Conservation (phyloP, 2,797 vertebrate species). For the Rousettus madagascariensis region DNA sequence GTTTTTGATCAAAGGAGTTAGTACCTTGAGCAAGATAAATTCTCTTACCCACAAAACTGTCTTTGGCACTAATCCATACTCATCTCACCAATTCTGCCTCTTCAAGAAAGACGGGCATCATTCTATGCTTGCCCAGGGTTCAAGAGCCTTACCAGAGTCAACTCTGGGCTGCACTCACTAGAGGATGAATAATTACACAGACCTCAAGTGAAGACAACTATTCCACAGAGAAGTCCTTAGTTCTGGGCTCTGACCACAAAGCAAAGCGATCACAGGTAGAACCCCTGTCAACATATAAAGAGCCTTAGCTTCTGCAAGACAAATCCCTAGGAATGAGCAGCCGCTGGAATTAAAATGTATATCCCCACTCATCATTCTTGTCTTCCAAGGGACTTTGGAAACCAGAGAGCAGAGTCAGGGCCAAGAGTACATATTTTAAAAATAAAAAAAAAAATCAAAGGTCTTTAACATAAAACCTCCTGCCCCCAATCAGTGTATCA, state of each 20-base stretch:
- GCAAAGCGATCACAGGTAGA: background rate
- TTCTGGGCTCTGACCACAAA: background rate
- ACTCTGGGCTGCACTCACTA: background rate
- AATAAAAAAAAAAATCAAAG: background rate
- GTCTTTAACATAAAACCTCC: conserved; percentile 7
- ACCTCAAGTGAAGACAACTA: background rate
- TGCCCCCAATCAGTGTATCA: background rate
- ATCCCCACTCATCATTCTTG: background rate
- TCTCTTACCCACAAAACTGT: background rate
- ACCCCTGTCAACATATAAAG: background rate
- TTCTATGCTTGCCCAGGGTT: background rate
- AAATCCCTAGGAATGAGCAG: background rate
- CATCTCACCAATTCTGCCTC: background rate
- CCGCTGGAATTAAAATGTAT: background rate
- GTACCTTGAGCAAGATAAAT: background rate
- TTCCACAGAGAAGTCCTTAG: background rate
- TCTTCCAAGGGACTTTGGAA: background rate
- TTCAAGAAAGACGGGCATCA: background rate
- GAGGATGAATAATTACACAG: background rate
- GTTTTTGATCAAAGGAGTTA: background rate
- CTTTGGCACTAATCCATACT: background rate
- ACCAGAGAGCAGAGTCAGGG: background rate
- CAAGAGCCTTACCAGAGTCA: background rate
- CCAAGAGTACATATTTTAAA: background rate
- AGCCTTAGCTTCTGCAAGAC: background rate